A percentile compares a stretch with the other conserved stretches of the same genome.
Conservation (phyloP, 2,888 invertebrate genomes). For the Napeogenes sylphis region DNA sequence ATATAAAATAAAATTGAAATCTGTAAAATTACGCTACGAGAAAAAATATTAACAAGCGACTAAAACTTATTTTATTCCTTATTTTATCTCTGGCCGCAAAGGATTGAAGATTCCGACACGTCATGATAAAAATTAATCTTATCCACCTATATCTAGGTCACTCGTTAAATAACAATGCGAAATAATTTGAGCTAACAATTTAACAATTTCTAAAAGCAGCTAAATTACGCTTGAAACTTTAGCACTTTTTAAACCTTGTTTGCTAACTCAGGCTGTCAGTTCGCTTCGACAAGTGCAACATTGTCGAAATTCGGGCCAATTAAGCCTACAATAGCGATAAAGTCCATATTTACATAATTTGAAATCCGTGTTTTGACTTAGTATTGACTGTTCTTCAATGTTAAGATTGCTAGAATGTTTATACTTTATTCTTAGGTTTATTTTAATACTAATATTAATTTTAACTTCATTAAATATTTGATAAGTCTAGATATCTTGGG, state of each 20-base stretch:
- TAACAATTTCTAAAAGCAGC: slow-evolving; percentile 30
- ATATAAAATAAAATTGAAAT: too few species aligned
- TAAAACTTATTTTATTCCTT: slow-evolving; percentile 8
- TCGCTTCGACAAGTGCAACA: slow-evolving; percentile 29
- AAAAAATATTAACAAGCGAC: slow-evolving; percentile 11
- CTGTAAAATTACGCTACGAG: not conserved
- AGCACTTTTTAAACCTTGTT: slow-evolving; percentile 30
- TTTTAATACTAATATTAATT: too few species aligned
- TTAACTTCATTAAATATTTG: too few species aligned
- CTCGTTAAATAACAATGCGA: slow-evolving; percentile 28
- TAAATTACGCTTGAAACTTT: slow-evolving; percentile 31
- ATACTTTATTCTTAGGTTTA: not conserved
- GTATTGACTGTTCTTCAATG: slow-evolving; percentile 17
- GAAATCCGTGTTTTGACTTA: slow-evolving; percentile 15
- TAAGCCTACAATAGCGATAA: slow-evolving; percentile 27
- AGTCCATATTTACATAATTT: slow-evolving; percentile 19
- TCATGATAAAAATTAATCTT: slow-evolving; percentile 29
- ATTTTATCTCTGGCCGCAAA: slow-evolving; percentile 20
- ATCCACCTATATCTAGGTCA: slow-evolving; percentile 28
- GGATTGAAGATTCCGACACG: slow-evolving; percentile 23
- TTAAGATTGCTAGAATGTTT: slow-evolving; percentile 3
- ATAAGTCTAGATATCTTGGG: too few species aligned
- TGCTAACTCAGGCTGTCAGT: slow-evolving; percentile 31
- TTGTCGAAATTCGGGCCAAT: slow-evolving; percentile 29
- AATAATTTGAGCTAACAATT: slow-evolving; percentile 30